Evolutionary conservation across 2,113 vertebrate species (phyloP).

Genomic region (Guaruba guarouba): DNA sequence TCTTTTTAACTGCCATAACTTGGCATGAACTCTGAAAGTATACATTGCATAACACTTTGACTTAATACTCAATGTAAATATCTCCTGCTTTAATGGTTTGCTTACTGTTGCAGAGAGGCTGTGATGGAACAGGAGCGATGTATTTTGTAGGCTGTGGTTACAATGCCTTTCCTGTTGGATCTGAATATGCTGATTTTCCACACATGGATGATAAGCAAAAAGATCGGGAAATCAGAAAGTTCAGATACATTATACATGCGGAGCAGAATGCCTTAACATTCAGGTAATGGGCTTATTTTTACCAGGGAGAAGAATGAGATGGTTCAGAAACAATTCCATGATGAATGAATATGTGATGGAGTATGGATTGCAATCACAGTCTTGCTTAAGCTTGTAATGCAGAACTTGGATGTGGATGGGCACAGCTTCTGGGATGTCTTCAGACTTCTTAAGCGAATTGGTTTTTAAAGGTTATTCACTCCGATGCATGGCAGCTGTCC

Average conservation of each 20-base stretch:
- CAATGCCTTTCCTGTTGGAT: slow-evolving; percentile 92
- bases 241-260: slow-evolving; percentile 92
- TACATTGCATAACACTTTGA: not conserved
- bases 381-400: not conserved
- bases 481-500: not conserved
- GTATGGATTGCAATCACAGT: not conserved
- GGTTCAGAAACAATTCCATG: not conserved
- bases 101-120: slow-evolving; percentile 73
- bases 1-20: not conserved
- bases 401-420: not conserved
- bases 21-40: not conserved
- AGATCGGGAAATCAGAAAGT: slow-evolving; percentile 89
- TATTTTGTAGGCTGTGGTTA: slow-evolving; percentile 92
- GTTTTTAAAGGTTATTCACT: not conserved
- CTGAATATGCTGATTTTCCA: slow-evolving; percentile 91
- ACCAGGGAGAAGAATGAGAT: not conserved
- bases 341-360: not conserved
- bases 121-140: slow-evolving; percentile 84
- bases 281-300: slow-evolving; percentile 77
- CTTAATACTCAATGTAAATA: not conserved
- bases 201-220: slow-evolving; percentile 93
- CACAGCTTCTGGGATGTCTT: not conserved
- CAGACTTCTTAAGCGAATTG: not conserved
- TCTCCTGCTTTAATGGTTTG: not conserved
- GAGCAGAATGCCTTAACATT: slow-evolving; percentile 96